Base-by-base conservation (phyloP, 1,140 invertebrate genomes). In the Drosophila pallidifrons region DNA sequence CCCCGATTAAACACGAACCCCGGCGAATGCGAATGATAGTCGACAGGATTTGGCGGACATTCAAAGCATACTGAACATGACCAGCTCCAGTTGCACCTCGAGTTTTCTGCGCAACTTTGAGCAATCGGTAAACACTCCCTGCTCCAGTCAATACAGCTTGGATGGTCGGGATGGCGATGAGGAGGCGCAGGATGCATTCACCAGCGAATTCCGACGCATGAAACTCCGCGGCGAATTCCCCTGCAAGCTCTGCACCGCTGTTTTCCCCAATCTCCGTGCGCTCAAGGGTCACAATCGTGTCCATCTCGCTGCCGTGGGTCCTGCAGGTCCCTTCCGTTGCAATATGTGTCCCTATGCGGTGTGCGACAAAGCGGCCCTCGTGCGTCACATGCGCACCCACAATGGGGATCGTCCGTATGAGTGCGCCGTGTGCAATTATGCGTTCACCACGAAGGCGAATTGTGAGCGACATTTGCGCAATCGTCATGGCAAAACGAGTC, bases 321-420 rank as follows among this genome's bases (percentile, higher is more conserved):
- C 95, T 0, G 94, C 94, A 0, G 94, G 96, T 77, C 95, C 96
- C 52, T 99, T 98, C 91, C 95, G 96, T 5, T 99, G 98, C 93
- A 97, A 98, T 81, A 96, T 99, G 95, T 99, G 98, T 79, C 95
- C 97, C 1, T 98, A 97, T 92, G 95, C 95, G 0, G 97, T 97
- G 70, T 95, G 96, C 35, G 98, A 99, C 80, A 98, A 99, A 91
- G 96, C 96, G 7, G 97, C 97, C 1, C 91, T 99, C 2, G 95
- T 97, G 2, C 95, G 97, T 30, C 96, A 99, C 92, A 96, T 99
- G 95, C 94, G 98, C 75, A 97, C 96, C 2, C 98, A 99, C 93
- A 99, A 98, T 88, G 98, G 98, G 0, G 98, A 99, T 82, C 94
- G 98, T 3, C 98, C 98, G 0, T 99, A 98, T 87, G 97, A 99